These are phyloP conservation scores for Phenganax marumi DNA, from an alignment of 92 coral and sea anemone genomes.

Conservation along the genomic window DNA sequence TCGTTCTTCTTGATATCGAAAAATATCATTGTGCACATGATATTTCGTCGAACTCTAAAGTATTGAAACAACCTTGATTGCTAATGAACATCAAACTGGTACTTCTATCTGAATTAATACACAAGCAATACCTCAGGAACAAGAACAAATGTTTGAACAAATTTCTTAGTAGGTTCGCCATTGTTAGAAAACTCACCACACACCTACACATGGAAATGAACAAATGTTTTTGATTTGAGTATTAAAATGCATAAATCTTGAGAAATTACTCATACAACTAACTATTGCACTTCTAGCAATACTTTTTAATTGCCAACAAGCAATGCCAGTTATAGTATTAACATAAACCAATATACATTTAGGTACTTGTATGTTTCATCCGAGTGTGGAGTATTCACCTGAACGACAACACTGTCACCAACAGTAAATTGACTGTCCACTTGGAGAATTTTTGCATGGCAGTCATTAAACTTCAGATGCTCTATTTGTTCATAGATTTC, in stretches of 20 bases:
- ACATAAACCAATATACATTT: too few relatives aligned
- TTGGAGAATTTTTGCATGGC: constrained; percentile 93
- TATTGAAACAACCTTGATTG: neutral
- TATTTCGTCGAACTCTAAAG: constrained; percentile 83
- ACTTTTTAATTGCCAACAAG: too few relatives aligned
- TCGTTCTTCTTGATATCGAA: constrained; percentile 94
- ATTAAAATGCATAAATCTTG: neutral
- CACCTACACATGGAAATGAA: constrained; percentile 52
- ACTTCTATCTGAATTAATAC: neutral
- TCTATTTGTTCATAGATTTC: constrained; percentile 82
- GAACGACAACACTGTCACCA: constrained; percentile 88
- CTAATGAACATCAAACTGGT: neutral
- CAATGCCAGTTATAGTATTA: too few relatives aligned
- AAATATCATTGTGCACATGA: constrained; percentile 96
- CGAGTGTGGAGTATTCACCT: constrained; percentile 49
- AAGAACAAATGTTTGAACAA: constrained; percentile 96
- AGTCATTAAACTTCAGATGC: constrained; percentile 83
- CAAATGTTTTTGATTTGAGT: neutral
- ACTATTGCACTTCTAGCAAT: neutral
- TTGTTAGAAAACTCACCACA: constrained; percentile 95
- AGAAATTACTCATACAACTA: neutral
- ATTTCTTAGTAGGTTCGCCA: constrained; percentile 90
- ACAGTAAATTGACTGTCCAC: constrained; percentile 98
- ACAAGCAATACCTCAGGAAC: constrained; percentile 69
- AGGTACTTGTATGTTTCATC: too few relatives aligned